These are phyloP conservation scores for Mesembrinibis cayennensis DNA, from an alignment of 2,113 vertebrate species.

Conservation along the genomic window DNA sequence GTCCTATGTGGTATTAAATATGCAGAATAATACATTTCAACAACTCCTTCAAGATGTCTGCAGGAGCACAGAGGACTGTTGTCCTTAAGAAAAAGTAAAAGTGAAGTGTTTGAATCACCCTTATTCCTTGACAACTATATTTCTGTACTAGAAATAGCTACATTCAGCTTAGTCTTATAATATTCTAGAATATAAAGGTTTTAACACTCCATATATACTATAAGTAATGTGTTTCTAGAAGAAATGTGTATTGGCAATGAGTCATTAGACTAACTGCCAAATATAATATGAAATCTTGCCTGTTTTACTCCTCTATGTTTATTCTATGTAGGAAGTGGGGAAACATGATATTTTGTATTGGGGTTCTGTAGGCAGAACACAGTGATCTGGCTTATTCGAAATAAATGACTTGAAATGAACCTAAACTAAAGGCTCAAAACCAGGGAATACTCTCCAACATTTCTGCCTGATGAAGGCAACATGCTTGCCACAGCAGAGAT, in stretches of 20 bases:
- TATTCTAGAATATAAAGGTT: background rate
- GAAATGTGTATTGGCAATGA: slow-evolving; percentile 3
- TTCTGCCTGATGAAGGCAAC: background rate
- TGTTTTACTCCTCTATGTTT: background rate
- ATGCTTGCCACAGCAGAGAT: background rate
- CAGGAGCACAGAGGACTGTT: background rate
- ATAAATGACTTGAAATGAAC: background rate
- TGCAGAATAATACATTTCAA: slow-evolving; percentile 42
- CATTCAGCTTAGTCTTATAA: background rate
- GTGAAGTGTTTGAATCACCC: background rate
- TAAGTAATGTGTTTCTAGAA: background rate
- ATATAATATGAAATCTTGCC: background rate
- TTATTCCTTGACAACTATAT: background rate
- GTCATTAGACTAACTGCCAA: slow-evolving; percentile 29
- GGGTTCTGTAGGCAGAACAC: background rate
- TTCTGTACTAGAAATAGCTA: background rate
- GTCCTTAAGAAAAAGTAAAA: slow-evolving; percentile 9
- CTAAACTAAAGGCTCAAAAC: background rate
- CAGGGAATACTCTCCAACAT: background rate
- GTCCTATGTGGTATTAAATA: slow-evolving; percentile 4
- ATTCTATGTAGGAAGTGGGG: background rate
- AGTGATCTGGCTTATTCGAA: background rate
- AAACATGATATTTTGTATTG: background rate
- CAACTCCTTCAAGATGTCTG: slow-evolving; percentile 19
- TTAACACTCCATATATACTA: background rate